phyloP scores from a whole-genome alignment of 2,113 vertebrate genomes.

The Sardina pilchardus region DNA sequence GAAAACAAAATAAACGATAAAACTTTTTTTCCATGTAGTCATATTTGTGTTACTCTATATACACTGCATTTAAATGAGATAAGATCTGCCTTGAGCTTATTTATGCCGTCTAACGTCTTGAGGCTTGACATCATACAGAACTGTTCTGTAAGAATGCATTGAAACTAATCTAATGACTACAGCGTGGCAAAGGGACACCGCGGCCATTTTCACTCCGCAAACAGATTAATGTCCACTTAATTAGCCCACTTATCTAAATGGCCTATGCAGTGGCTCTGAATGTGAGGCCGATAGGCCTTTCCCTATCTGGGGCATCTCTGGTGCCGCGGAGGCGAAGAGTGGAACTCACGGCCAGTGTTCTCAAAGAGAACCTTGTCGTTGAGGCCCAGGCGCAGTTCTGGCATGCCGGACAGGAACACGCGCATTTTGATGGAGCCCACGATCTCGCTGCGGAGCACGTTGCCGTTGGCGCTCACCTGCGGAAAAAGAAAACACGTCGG shows the following conservation, averaged over 20 bases:
- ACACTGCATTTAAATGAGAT: background rate
- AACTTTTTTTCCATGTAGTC: background rate
- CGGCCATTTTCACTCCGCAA: background rate
- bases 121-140: background rate
- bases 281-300: background rate
- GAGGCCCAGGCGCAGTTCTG: constrained; percentile 89
- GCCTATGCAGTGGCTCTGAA: background rate
- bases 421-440: constrained; percentile 99
- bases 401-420: constrained; percentile 97
- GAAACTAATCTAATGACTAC: background rate
- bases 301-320: background rate
- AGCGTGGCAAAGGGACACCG: background rate
- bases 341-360: constrained; percentile 95
- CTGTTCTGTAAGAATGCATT: background rate
- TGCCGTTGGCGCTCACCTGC: constrained; percentile 96
- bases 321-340: background rate
- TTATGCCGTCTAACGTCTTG: too few relatives aligned
- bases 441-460: constrained; percentile 93
- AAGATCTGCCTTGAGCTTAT: background rate
- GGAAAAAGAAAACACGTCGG: background rate
- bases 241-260: background rate
- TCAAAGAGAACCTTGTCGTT: constrained; percentile 99
- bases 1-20: background rate
- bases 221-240: background rate
- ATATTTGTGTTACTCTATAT: background rate